Evolutionary conservation across 2,888 invertebrate genomes (phyloP), one percentile per base, ranked within the genome.

Genomic region (Chalcis sispes): DNA sequence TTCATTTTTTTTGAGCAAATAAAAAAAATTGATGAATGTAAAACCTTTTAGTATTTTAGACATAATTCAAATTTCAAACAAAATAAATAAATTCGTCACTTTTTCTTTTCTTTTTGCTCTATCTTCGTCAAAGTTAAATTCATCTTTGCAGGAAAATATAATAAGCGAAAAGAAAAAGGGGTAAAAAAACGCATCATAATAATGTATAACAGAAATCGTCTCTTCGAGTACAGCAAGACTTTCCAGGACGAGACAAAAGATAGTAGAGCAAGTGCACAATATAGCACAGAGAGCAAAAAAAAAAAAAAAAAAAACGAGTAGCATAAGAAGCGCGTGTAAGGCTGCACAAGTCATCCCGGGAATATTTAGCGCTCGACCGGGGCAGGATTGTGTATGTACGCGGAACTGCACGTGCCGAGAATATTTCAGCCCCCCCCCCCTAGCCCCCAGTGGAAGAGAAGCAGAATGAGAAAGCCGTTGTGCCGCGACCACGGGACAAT

Each of bases 281-380:
- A n/a, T n/a, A n/a, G 4, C 36, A 7, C 36, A 36, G 4, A 42
- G 7, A 42, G 8, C 13, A 42, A 13, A 42, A 42, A 13, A 15
- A 42, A 2, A 15, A 42, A 36, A 7, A 3, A 10, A 36, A 18
- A 20, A 18, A 58, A 7, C 20, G 18, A 36, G 36, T 27, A 18
- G 4, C 1, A 8, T 20, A 46, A n/a, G 2, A n/a, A 32, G 18
- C 20, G 48, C 4, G 13, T 8, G 27, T 27, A 65, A 36, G 20
- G 71, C 8, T 1, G 48, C 62, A 32, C 18, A 48, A 46, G 59
- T 64, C 72, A 50, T 61, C 66, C 8, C 27, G 48, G 72, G 66
- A 59, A 73, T 59, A 73, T 73, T 72, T 66, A 66, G 50, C 50
- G 66, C 50, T 29, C 13, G n/a, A 13, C 20, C 42, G 25, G 3